Base-by-base conservation (phyloP, 1,140 invertebrate genomes). In the Temnothorax nylanderi region DNA sequence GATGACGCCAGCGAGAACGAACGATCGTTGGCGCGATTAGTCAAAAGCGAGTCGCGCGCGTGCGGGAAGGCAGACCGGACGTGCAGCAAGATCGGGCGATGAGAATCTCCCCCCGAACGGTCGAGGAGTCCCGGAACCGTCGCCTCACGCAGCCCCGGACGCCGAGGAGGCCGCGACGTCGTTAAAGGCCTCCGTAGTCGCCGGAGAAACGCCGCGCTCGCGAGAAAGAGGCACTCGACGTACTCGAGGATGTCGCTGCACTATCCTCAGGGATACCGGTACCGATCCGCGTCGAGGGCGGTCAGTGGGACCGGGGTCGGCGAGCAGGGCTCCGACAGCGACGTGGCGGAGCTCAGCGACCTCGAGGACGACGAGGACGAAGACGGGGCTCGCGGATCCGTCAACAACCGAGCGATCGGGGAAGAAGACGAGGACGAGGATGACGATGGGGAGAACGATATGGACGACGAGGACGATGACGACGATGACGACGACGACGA, bases 351-450 rank as follows among this genome's bases (percentile, higher is more conserved):
- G 62, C 88, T 95, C 34, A 95, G 94, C 85, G 95, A 95, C 81
- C 89, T 95, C 67, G 95, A 95, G 88, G 93, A 94, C 64, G 96
- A 96, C 86, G 97, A 96, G 88, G 97, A 96, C 3, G 96, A 96
- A 72, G 96, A 96, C 34, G 95, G 94, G 44, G 87, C 95, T 44
- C 95, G 75, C 7, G 65, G 54, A 6, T 44, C 62, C 44, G 51
- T 18, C 11, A 49, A 77, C 8, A 80, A 76, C 41, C 89, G 58
- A 11, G 18, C 56, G 18, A n/a, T 77, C 34, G 51, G 41, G 26
- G 95, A 94, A 71, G 91, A 93, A 47, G 96, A 96, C 75, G 97
- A 96, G 75, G 96, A 96, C 0, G 96, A 96, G 47, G 95, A 96
- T 8, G 95, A 95, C 34, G 86, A 89, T 2, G 60, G 84, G 4